A percentile compares a stretch with the other conserved stretches of the same genome.
Evolutionary conservation across 2,113 vertebrate genomes (phyloP).

Genomic region (Myotis lucifugus): DNA sequence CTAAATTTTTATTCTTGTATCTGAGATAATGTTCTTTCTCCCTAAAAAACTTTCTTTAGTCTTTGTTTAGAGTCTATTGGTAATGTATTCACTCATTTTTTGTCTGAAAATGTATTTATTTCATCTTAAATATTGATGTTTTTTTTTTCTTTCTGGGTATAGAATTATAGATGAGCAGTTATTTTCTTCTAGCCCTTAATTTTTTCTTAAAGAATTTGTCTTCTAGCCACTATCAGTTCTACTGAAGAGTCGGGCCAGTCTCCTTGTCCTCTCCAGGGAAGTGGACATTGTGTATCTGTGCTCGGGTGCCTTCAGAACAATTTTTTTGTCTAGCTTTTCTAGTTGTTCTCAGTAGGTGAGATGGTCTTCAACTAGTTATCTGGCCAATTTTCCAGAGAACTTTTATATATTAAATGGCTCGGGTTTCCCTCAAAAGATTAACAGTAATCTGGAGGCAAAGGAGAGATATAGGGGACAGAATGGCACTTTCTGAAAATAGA

Average conservation of each 20-base stretch:
- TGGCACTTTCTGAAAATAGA: background rate
- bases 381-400: background rate
- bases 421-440: background rate
- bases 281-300: too few species aligned
- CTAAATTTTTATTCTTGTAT: background rate
- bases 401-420: background rate
- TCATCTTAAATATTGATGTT: background rate
- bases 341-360: background rate
- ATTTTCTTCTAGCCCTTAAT: background rate
- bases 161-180: background rate
- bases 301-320: background rate
- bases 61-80: background rate
- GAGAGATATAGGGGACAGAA: too few species aligned
- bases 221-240: background rate
- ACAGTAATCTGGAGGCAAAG: background rate
- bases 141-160: background rate
- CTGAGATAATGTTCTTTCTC: background rate
- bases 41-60: background rate
- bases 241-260: background rate
- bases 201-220: background rate
- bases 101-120: background rate
- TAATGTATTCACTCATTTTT: background rate
- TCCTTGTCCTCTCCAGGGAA: fast-evolving
- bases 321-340: background rate
- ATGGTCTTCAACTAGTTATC: background rate